Percentiles rank a stretch among this genome's conserved stretches.
Evolutionary conservation across 2,888 invertebrate species (phyloP).

Genomic region (Sphinx pinastri): DNA sequence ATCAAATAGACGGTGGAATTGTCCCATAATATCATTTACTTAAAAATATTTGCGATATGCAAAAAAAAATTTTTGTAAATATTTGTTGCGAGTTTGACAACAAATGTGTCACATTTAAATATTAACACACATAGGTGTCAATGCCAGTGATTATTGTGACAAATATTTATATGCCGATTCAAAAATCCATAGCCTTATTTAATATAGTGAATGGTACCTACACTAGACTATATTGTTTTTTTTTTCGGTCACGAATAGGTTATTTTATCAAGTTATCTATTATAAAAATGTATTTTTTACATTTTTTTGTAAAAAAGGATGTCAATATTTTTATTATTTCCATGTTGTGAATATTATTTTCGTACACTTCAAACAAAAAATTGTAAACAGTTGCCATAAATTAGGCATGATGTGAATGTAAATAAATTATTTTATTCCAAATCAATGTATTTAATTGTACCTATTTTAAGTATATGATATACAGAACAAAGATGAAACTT

Average conservation of each 20-base stretch:
- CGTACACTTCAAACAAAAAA: not conserved
- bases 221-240: too few species aligned
- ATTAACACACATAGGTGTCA: not conserved
- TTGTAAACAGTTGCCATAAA: constrained; percentile 25
- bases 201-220: too few species aligned
- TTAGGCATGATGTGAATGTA: constrained; percentile 22
- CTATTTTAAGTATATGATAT: not conserved
- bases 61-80: not conserved
- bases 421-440: constrained; percentile 19
- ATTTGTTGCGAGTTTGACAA: not conserved
- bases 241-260: too few species aligned
- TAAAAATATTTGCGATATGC: not conserved
- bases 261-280: too few species aligned
- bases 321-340: too few species aligned
- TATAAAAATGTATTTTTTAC: too few species aligned
- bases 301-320: too few species aligned
- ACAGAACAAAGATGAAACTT: constrained; percentile 22
- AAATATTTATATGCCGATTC: not conserved
- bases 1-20: not conserved
- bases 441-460: constrained; percentile 10
- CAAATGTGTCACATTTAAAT: not conserved
- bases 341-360: not conserved
- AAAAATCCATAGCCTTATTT: too few species aligned
- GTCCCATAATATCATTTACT: not conserved
- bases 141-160: not conserved